These are phyloP conservation scores for Leptinotarsa haldemani DNA, from an alignment of 2,888 invertebrate genomes.

Conservation along the genomic window DNA sequence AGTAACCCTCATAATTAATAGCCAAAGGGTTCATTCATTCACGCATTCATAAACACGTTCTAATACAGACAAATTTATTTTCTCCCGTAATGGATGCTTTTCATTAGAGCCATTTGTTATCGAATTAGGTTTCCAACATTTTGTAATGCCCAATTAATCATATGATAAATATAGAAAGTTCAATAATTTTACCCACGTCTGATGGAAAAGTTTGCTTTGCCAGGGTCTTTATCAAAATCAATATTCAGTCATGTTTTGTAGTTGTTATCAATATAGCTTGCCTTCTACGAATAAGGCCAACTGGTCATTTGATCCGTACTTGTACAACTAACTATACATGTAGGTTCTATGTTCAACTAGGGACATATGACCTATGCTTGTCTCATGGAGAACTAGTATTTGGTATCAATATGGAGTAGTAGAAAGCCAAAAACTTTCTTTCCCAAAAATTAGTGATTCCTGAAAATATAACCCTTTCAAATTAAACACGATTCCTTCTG, in stretches of 20 bases:
- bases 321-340: too few species aligned
- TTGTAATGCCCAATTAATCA: conserved; percentile 49
- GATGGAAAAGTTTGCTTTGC: background rate
- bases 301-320: too few species aligned
- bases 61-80: conserved; percentile 42
- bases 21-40: conserved; percentile 37
- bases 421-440: too few species aligned
- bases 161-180: conserved; percentile 43
- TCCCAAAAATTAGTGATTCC: too few species aligned
- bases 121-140: conserved; percentile 47
- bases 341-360: too few species aligned
- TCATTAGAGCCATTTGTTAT: conserved; percentile 46
- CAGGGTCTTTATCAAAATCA: background rate
- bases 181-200: conserved; percentile 6
- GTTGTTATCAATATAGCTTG: too few species aligned
- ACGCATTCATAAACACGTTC: conserved; percentile 41
- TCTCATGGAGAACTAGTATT: too few species aligned
- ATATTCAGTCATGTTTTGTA: background rate
- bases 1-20: conserved; percentile 33
- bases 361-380: too few species aligned
- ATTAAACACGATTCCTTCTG: too few species aligned
- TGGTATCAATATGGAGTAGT: too few species aligned
- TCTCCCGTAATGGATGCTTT: conserved; percentile 43
- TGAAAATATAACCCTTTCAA: too few species aligned
- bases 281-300: too few species aligned